phyloP scores from a whole-genome alignment of 1,140 invertebrate species.

The Kradibia gibbosae region DNA sequence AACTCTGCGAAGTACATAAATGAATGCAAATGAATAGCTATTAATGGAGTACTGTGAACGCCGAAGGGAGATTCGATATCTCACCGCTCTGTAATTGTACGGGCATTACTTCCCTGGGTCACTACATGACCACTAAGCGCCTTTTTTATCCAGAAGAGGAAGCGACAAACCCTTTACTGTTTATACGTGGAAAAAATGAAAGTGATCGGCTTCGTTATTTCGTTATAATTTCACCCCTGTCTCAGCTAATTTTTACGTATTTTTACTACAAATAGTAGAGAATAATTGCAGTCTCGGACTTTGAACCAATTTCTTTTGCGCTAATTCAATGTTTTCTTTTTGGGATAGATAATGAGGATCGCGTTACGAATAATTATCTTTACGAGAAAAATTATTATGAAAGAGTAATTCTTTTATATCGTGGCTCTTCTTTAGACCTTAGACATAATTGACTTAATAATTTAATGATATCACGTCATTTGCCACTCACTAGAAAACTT shows the following conservation, averaged over 20 bases:
- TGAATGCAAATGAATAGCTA: slow-evolving; percentile 56
- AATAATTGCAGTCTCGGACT: slow-evolving; percentile 9
- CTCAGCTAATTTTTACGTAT: neutral
- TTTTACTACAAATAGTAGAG: neutral
- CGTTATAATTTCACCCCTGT: neutral
- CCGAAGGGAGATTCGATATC: neutral
- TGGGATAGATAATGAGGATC: slow-evolving; percentile 6
- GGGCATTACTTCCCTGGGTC: slow-evolving; percentile 1
- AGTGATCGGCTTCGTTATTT: slow-evolving; percentile 6
- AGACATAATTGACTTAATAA: slow-evolving; percentile 26
- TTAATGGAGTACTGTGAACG: slow-evolving; percentile 42
- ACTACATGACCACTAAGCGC: neutral
- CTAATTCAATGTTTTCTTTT: neutral
- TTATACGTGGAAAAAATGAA: slow-evolving; percentile 30
- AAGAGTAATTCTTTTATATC: neutral
- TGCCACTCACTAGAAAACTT: no score
- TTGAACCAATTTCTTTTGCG: neutral
- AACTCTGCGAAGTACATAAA: slow-evolving; percentile 47
- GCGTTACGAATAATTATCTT: slow-evolving; percentile 32
- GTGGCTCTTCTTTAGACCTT: neutral
- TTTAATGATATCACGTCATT: slow-evolving; percentile 4
- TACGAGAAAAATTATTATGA: slow-evolving; percentile 5
- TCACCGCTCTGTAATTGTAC: neutral
- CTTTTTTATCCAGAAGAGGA: neutral
- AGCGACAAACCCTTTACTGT: neutral